Evolutionary conservation across 2,797 vertebrate genomes (phyloP).

Genomic region (Siniperca scherzeri): DNA sequence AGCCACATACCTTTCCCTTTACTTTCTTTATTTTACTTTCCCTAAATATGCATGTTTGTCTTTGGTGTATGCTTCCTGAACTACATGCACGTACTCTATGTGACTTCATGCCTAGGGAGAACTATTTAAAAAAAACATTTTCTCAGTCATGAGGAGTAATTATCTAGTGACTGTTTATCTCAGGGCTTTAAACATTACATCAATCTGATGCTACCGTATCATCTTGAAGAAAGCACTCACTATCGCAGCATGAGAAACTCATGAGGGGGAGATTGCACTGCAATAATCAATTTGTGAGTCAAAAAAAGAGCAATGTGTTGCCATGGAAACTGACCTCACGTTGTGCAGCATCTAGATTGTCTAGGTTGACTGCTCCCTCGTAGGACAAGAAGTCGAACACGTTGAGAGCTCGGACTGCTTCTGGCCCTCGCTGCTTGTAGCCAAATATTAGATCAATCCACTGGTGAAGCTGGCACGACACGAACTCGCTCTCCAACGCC

Average conservation of each 20-base stretch:
- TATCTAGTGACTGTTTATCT: neutral
- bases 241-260: neutral
- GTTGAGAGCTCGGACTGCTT: slow-evolving; percentile 95
- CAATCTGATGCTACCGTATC: neutral
- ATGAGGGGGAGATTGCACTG: neutral
- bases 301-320: neutral
- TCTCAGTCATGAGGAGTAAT: neutral
- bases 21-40: neutral
- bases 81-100: neutral
- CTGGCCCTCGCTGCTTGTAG: slow-evolving; percentile 98
- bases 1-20: neutral
- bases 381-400: slow-evolving; percentile 97
- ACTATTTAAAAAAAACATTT: neutral
- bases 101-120: neutral
- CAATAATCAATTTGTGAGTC: neutral
- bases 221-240: neutral
- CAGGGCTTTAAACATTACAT: neutral
- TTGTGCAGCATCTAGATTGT: slow-evolving; percentile 91
- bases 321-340: slow-evolving; percentile 90
- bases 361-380: slow-evolving; percentile 94
- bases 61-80: neutral
- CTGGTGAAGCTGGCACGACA: slow-evolving; percentile 94
- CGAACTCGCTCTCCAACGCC: slow-evolving; percentile 98
- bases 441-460: slow-evolving; percentile 99
- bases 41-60: neutral